phyloP scores from a whole-genome alignment of 2,797 vertebrate species.

The Cirrhinus mrigala region DNA sequence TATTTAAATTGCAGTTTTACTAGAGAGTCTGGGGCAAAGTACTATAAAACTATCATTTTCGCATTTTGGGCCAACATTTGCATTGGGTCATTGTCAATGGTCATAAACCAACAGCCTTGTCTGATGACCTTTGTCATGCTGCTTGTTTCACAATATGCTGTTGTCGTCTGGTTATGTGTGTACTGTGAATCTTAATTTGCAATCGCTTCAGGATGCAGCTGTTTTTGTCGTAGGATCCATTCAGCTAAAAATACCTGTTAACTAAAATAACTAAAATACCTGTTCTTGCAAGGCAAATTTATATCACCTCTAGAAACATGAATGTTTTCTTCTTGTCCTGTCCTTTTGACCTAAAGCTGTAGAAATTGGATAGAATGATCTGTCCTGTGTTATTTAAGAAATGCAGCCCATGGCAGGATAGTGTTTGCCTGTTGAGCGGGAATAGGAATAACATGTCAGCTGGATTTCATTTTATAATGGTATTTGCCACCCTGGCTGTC shows the following conservation, averaged over 20 bases:
- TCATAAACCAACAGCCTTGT: not conserved
- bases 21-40: not conserved
- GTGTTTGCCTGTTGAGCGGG: constrained; percentile 59
- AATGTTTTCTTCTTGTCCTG: not conserved
- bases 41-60: not conserved
- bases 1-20: not conserved
- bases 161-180: not conserved
- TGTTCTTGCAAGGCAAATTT: not conserved
- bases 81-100: not conserved
- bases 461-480: constrained; percentile 69
- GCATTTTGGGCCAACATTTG: not conserved
- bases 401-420: constrained; percentile 44
- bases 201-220: not conserved
- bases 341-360: constrained; percentile 1
- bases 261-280: not conserved
- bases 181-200: not conserved
- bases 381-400: not conserved
- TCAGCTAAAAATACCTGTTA: too few species aligned
- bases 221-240: not conserved
- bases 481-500: constrained; percentile 69
- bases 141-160: not conserved
- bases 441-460: constrained; percentile 66
- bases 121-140: not conserved
- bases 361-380: not conserved
- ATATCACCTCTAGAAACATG: not conserved